Evolutionary conservation across 1,140 invertebrate species (phyloP).

Genomic region (Ostrea edulis): DNA sequence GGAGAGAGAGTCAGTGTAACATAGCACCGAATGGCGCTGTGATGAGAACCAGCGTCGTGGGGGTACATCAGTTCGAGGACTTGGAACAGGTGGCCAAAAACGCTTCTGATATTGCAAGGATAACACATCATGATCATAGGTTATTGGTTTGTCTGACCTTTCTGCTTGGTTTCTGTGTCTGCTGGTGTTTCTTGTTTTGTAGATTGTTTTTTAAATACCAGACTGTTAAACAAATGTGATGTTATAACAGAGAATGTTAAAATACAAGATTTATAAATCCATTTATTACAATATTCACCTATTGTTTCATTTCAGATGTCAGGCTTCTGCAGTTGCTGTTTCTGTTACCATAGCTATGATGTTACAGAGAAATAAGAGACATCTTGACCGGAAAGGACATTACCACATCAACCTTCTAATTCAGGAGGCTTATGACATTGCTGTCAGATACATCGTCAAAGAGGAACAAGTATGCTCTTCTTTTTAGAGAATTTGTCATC

Average conservation of each 20-base stretch:
- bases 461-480: constrained; percentile 50
- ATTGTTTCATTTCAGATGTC: constrained; percentile 53
- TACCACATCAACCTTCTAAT: constrained; percentile 54
- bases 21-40: constrained; percentile 55
- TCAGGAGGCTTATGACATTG: constrained; percentile 54
- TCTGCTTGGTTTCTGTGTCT: too few relatives aligned
- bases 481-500: not conserved
- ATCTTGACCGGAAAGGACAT: constrained; percentile 54
- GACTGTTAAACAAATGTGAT: too few relatives aligned
- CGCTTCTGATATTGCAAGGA: constrained; percentile 47
- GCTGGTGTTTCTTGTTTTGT: too few relatives aligned
- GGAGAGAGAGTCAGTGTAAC: constrained; percentile 38
- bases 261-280: not conserved
- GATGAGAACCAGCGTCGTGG: constrained; percentile 54
- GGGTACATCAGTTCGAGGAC: constrained; percentile 46
- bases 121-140: constrained; percentile 57
- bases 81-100: constrained; percentile 50
- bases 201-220: too few relatives aligned
- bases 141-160: not conserved
- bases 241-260: not conserved
- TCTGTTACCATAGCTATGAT: constrained; percentile 63
- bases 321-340: constrained; percentile 60
- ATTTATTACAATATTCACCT: not conserved
- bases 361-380: constrained; percentile 56
- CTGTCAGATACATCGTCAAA: constrained; percentile 54